phyloP scores from a whole-genome alignment of 1,140 invertebrate species.

The Nymphalis io region DNA sequence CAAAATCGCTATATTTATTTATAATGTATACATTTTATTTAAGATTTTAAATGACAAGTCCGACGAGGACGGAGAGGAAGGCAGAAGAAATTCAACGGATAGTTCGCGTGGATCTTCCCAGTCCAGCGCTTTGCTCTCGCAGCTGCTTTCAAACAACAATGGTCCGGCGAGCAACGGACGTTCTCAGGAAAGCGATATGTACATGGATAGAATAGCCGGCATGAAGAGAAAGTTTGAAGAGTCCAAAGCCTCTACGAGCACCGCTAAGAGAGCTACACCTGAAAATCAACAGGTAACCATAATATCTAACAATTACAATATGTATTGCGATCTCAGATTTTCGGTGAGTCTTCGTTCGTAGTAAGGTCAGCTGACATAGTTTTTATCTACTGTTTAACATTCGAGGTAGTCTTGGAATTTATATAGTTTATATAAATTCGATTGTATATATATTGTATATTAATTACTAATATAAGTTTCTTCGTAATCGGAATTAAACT shows the following conservation, averaged over 20 bases:
- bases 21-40: neutral
- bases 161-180: constrained; percentile 61
- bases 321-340: too few relatives aligned
- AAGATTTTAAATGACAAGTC: constrained; percentile 92
- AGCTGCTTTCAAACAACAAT: constrained; percentile 86
- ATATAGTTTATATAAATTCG: too few relatives aligned
- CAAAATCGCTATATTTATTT: too few relatives aligned
- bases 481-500: neutral
- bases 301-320: too few relatives aligned
- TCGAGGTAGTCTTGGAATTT: too few relatives aligned
- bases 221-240: constrained; percentile 83
- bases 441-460: too few relatives aligned
- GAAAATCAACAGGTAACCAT: constrained; percentile 83
- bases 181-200: constrained; percentile 77
- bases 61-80: constrained; percentile 88
- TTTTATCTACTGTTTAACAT: neutral
- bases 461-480: neutral
- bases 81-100: constrained; percentile 57
- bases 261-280: constrained; percentile 79
- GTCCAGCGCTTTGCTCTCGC: constrained; percentile 89
- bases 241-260: constrained; percentile 74
- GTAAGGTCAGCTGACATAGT: neutral
- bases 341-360: too few relatives aligned
- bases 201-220: constrained; percentile 77
- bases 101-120: constrained; percentile 81